Conservation (phyloP, 2,797 vertebrate species). For the Pristis pectinata region DNA sequence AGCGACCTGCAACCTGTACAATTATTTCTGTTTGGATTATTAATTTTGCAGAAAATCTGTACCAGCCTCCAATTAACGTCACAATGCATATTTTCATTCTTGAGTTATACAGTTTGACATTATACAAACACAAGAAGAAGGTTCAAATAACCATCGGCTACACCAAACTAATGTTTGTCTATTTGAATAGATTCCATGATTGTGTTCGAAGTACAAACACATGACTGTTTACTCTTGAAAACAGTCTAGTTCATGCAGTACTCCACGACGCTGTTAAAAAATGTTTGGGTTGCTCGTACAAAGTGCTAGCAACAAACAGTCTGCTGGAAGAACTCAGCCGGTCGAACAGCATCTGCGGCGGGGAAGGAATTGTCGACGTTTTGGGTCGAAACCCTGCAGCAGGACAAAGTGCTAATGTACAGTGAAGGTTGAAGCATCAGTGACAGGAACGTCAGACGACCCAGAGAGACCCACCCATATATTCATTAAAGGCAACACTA, state of each 20-base stretch:
- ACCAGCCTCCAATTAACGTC: background rate
- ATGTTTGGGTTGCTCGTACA: background rate
- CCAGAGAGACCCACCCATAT: background rate
- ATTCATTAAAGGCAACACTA: background rate
- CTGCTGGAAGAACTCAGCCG: no score
- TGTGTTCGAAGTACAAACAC: background rate
- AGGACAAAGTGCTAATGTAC: background rate
- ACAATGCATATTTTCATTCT: background rate
- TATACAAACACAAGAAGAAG: background rate
- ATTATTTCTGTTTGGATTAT: background rate
- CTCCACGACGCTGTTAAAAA: background rate
- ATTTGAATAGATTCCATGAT: background rate
- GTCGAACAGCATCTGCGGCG: no score
- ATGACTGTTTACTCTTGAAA: background rate
- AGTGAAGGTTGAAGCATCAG: background rate
- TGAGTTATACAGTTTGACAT: background rate
- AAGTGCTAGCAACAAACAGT: background rate
- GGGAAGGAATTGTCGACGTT: no score
- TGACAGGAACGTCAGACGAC: no score
- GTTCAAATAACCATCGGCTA: background rate
- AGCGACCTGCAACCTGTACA: background rate
- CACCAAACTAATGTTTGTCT: background rate
- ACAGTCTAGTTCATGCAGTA: background rate
- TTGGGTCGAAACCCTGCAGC: no score
- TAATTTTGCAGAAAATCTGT: background rate